Percentiles rank a stretch among this genome's conserved stretches.
Evolutionary conservation across 1,140 invertebrate genomes (phyloP).

Genomic region (Apocrypta bakeri): DNA sequence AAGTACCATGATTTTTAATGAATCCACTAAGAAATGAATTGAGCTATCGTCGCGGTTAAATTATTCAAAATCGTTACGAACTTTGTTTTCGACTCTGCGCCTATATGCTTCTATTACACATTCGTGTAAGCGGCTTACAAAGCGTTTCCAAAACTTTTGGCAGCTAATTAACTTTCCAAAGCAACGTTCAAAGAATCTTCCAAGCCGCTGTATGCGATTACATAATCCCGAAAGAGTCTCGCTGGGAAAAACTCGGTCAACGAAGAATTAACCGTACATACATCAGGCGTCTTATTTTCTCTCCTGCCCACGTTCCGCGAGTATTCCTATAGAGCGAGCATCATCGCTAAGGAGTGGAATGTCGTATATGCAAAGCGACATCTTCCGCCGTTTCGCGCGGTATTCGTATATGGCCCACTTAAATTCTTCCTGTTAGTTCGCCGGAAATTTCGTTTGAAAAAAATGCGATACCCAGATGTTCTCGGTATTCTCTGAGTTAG

Average conservation of each 20-base stretch:
- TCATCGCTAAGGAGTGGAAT: background rate
- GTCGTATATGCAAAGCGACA: constrained; percentile 17
- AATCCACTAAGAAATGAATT: background rate
- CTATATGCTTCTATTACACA: too few species aligned
- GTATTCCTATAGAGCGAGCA: background rate
- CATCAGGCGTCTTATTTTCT: background rate
- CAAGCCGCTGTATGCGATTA: background rate
- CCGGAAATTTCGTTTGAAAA: background rate
- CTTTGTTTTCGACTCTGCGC: too few species aligned
- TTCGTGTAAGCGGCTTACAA: too few species aligned
- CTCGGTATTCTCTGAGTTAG: background rate
- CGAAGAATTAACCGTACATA: background rate
- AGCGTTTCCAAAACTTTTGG: background rate
- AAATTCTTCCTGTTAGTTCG: background rate
- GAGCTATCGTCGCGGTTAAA: background rate
- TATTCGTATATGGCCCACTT: background rate
- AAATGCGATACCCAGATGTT: background rate
- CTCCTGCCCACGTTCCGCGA: background rate
- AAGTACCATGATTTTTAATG: background rate
- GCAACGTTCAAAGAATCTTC: background rate
- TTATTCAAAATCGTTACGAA: background rate
- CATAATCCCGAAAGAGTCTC: background rate
- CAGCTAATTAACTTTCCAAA: background rate
- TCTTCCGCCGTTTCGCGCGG: constrained; percentile 8
- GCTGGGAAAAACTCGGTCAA: background rate